Evolutionary conservation across 2,113 vertebrate species (phyloP).

Genomic region (Campylomormyrus tamandua): DNA sequence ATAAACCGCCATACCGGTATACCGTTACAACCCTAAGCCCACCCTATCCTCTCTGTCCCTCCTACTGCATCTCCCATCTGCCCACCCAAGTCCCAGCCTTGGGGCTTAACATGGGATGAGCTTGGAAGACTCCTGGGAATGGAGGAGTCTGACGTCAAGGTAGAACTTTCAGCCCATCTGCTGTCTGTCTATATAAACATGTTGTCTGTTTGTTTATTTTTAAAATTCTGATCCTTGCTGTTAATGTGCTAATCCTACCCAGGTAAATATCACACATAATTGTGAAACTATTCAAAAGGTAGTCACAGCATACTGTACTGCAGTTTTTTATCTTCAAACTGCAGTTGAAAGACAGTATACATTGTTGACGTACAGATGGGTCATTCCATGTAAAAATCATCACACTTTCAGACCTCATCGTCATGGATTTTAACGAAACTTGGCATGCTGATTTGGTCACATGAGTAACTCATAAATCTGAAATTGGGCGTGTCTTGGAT

Average conservation of each 20-base stretch:
- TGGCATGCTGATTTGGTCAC: no score
- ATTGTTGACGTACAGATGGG: background rate
- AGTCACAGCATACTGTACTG: background rate
- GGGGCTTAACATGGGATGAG: slow-evolving; percentile 6
- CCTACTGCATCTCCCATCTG: slow-evolving; percentile 7
- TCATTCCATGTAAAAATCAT: no score
- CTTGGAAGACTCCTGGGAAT: slow-evolving; percentile 14
- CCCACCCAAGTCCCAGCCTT: slow-evolving; percentile 16
- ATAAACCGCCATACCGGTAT: no score
- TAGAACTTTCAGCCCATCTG: slow-evolving; percentile 29
- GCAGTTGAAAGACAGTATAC: background rate
- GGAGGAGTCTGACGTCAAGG: slow-evolving; percentile 5
- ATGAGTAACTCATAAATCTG: no score
- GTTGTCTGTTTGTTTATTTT: slow-evolving; percentile 7
- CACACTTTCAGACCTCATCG: no score
- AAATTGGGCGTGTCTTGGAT: no score
- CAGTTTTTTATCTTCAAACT: background rate
- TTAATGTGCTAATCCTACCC: background rate
- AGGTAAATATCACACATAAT: background rate
- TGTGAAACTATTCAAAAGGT: background rate
- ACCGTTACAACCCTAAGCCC: no score
- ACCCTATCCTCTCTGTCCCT: background rate
- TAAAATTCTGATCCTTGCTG: background rate
- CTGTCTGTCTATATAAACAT: slow-evolving; percentile 29
- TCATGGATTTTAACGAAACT: no score